A percentile compares a stretch with the other conserved stretches of the same genome.
Conservation (phyloP, 2,797 vertebrate genomes). For the Pipistrellus pygmaeus region DNA sequence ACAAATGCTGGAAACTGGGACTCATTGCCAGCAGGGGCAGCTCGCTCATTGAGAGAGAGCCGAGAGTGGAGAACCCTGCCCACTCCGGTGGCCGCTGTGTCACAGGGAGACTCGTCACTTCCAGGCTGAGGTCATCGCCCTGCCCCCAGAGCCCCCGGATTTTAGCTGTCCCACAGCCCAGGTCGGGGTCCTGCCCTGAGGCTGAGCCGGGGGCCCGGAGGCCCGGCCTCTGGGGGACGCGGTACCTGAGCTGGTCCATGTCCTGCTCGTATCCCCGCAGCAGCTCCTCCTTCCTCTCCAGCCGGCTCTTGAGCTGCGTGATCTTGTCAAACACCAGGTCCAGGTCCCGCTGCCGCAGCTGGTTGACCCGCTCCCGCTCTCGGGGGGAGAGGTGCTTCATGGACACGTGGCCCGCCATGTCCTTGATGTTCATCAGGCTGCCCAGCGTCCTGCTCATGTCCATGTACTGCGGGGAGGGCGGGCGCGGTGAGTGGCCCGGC, state of each 20-base stretch:
- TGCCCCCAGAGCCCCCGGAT: accelerated
- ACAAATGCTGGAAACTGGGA: accelerated
- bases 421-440: conserved; percentile 87
- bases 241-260: conserved; percentile 87
- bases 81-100: neutral
- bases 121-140: neutral
- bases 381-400: conserved; percentile 86
- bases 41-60: too few species aligned
- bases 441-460: conserved; percentile 86
- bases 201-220: neutral
- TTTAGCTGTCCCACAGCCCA: neutral
- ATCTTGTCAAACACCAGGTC: conserved; percentile 86
- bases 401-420: conserved; percentile 86
- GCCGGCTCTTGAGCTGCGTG: conserved; percentile 84
- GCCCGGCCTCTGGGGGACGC: accelerated
- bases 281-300: conserved; percentile 86
- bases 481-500: accelerated
- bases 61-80: accelerated
- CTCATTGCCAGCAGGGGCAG: neutral
- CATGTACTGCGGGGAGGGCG: conserved; percentile 85
- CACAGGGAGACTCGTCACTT: accelerated
- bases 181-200: neutral
- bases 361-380: conserved; percentile 82
- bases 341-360: conserved; percentile 85
- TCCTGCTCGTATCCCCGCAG: conserved; percentile 83